A percentile compares a stretch with the other conserved stretches of the same genome.
Evolutionary conservation across 1,140 invertebrate genomes (phyloP).

Genomic region (Alviniconcha marisindica): DNA sequence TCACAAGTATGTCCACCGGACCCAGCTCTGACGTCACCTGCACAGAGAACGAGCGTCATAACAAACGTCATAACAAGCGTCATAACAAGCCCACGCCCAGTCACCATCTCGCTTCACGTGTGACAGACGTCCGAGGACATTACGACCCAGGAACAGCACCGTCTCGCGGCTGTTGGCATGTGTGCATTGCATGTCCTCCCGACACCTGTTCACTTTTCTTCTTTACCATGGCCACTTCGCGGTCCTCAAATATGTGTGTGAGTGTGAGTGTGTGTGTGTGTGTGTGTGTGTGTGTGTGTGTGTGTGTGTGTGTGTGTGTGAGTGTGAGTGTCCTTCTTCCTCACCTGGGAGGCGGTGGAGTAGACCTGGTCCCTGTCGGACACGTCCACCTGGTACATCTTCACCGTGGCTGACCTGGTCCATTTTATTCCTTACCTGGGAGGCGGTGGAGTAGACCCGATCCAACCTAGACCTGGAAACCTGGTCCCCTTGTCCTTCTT

Average conservation of each 20-base stretch:
- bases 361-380: slow-evolving; percentile 88
- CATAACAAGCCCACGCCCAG: not conserved
- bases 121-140: no score
- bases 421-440: not conserved
- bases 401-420: slow-evolving; percentile 74
- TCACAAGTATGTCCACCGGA: slow-evolving; percentile 90
- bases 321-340: not conserved
- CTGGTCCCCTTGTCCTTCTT: not conserved
- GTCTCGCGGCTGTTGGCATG: no score
- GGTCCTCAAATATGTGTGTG: no score
- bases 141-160: no score
- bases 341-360: slow-evolving; percentile 84
- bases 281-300: not conserved
- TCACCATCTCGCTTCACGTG: no score
- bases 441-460: no score
- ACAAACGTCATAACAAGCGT: slow-evolving; percentile 6
- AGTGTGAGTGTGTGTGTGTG: not conserved
- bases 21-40: slow-evolving; percentile 86
- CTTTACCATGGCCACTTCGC: no score
- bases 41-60: slow-evolving; percentile 17
- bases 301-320: not conserved
- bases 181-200: no score
- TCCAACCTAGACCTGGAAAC: no score
- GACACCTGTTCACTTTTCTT: no score
- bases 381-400: slow-evolving; percentile 82